Conservation (phyloP, 2,113 vertebrate species). For the Bucco capensis region DNA sequence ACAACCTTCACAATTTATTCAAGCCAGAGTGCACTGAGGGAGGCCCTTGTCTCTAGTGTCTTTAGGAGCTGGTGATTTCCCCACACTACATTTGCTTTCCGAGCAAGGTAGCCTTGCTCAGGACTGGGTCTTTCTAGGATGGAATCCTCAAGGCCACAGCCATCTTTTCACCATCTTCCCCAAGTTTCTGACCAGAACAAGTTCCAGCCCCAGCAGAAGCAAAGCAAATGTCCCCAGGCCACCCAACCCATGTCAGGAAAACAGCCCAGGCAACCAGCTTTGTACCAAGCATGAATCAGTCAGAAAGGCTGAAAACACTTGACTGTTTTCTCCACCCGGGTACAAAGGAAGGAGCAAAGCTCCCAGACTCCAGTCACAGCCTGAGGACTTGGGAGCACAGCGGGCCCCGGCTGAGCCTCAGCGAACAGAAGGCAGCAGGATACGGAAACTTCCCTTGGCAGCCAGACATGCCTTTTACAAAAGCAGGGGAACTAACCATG, state of each 20-base stretch:
- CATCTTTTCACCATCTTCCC: not conserved
- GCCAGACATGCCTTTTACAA: slow-evolving; percentile 1
- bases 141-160: not conserved
- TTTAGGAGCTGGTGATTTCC: not conserved
- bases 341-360: slow-evolving; percentile 13
- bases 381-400: not conserved
- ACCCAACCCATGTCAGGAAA: slow-evolving; percentile 1
- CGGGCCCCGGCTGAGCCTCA: not conserved
- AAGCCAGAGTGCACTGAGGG: not conserved
- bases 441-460: slow-evolving; percentile 57
- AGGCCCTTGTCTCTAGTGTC: not conserved
- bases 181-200: not conserved
- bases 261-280: not conserved
- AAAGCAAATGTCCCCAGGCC: slow-evolving; percentile 23
- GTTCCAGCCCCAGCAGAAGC: not conserved
- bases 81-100: not conserved
- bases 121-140: not conserved
- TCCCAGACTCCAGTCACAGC: not conserved
- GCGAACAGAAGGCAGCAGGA: slow-evolving; percentile 34
- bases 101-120: not conserved
- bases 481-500: slow-evolving; percentile 17
- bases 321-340: not conserved
- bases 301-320: slow-evolving; percentile 31
- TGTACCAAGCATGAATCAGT: not conserved
- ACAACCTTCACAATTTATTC: not conserved